A percentile compares a stretch with the other conserved stretches of the same genome.
Conservation (phyloP, 2,113 vertebrate species). For the Elephantulus edwardii region DNA sequence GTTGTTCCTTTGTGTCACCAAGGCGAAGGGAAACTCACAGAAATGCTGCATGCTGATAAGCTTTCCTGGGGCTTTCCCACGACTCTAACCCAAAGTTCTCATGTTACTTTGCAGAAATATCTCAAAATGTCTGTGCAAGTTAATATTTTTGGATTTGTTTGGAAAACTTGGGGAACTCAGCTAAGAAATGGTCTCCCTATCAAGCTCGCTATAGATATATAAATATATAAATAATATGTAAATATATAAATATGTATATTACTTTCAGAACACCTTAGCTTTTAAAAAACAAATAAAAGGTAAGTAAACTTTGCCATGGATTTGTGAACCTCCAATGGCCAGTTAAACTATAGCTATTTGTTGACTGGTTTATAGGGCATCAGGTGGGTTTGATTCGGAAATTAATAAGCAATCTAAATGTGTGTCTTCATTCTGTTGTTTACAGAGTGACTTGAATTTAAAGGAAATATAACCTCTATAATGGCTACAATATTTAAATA, state of each 20-base stretch:
- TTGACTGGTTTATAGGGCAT: background rate
- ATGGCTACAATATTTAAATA: background rate
- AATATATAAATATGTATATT: too few relatives aligned
- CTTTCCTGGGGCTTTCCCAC: slow-evolving; percentile 16
- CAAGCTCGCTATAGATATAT: background rate
- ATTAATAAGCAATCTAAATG: background rate
- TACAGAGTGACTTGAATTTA: background rate
- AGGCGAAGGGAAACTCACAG: background rate
- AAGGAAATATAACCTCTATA: slow-evolving; percentile 3
- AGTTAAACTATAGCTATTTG: background rate
- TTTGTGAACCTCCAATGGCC: background rate
- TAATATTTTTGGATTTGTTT: slow-evolving; percentile 35
- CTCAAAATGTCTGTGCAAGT: slow-evolving; percentile 17
- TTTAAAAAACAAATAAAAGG: background rate
- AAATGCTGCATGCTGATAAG: background rate
- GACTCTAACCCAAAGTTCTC: slow-evolving; percentile 36
- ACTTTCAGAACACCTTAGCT: background rate
- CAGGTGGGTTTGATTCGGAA: background rate
- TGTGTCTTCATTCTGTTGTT: slow-evolving; percentile 2
- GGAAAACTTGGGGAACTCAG: background rate
- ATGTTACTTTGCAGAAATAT: slow-evolving; percentile 53
- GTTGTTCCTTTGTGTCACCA: slow-evolving; percentile 48
- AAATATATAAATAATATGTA: too few relatives aligned
- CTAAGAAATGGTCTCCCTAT: slow-evolving; percentile 4
- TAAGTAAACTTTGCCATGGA: background rate